Base-by-base conservation (phyloP, 1,140 invertebrate species). In the Harpegnathos saltator region DNA sequence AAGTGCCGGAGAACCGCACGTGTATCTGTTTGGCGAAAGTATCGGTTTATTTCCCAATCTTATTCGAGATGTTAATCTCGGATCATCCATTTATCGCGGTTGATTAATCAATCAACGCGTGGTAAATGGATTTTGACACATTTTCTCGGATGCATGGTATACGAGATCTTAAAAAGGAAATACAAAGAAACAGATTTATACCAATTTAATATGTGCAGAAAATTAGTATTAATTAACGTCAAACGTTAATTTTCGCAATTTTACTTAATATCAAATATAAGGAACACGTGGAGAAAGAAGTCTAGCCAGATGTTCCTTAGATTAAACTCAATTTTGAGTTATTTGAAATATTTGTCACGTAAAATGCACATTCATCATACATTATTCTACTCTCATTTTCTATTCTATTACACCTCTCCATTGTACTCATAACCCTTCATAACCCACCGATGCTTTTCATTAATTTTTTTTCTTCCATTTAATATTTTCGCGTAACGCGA, bases 391-490 rank as follows among this genome's bases (percentile, higher is more conserved):
- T 62, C 62, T 15, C 33, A 33, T 52, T 29, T 52, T 19, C 12
- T 50, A 19, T 9, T 63, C 48, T 50, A 22, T 33, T 48, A 61
- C 15, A 3, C 5, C 5, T 33, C 29, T 52, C 29, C 14, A 77
- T 77, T 65, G 62, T 26, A 19, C 38, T 7, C 19, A n/a, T n/a
- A n/a, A n/a, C n/a, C n/a, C 11, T 63, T 52, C 3, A 62, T 50
- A 63, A 52, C n/a, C 44, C 14, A 48, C 24, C 9, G 29, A 19
- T n/a, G 24, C 11, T 65, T 11, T n/a, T 19, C 2, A n/a, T 19
- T 75, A 62, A 63, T 15, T 63, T 33, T 62, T 75, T 65, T 77
- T n/a, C n/a, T 33, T 33, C 22, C 38, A 63, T 15, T 65, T 11
- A 74, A 12, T 74, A 77, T 77, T 52, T 33, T 7, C 1, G n/a